Conservation (phyloP, 2,113 vertebrate species). For the Plestiodon gilberti region DNA sequence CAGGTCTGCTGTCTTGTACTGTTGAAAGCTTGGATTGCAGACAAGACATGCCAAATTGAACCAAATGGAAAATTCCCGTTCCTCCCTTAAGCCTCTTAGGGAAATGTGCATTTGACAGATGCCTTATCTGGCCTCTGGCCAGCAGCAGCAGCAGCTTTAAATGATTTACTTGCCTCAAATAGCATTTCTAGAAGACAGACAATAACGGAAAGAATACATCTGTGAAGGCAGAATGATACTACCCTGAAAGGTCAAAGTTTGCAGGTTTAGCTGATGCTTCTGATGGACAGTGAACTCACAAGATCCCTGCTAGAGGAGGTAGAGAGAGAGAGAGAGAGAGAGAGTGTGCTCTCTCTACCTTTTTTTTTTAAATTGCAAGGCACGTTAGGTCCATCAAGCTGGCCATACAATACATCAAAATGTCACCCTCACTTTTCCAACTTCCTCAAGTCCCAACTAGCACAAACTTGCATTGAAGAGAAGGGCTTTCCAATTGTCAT, state of each 20-base stretch:
- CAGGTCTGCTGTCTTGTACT: not conserved
- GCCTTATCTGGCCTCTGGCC: not conserved
- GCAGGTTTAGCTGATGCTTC: not conserved
- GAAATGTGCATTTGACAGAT: not conserved
- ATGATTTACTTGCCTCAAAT: conserved; percentile 18
- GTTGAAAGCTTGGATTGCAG: not conserved
- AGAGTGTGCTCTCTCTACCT: no score
- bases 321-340: no score
- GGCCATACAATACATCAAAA: not conserved
- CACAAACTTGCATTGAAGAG: not conserved
- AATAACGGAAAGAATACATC: not conserved
- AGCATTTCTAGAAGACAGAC: not conserved
- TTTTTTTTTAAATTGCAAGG: not conserved
- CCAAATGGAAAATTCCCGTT: conserved; percentile 16
- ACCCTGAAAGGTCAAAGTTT: not conserved
- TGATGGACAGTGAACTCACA: not conserved
- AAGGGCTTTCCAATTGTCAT: not conserved
- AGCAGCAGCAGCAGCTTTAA: conserved; percentile 5
- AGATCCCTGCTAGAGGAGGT: not conserved
- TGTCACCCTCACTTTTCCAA: not conserved
- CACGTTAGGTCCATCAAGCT: not conserved
- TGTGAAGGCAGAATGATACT: not conserved
- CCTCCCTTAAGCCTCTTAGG: not conserved
- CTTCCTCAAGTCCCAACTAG: not conserved
- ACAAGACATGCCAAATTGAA: not conserved